Evolutionary conservation across 2,113 vertebrate species (phyloP).

Genomic region (Siniperca chuatsi): DNA sequence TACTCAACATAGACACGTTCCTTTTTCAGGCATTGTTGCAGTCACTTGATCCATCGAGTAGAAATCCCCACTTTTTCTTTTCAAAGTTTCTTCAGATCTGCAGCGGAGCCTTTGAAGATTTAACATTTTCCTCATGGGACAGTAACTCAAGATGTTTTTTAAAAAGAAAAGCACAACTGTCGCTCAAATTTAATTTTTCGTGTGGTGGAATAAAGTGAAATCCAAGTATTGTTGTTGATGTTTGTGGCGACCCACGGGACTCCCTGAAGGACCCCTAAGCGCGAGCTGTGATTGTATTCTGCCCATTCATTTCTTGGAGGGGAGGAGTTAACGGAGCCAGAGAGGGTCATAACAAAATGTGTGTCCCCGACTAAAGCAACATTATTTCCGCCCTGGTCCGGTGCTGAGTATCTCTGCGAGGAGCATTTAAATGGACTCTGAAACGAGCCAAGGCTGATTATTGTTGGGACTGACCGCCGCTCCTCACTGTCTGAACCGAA

Average conservation of each 20-base stretch:
- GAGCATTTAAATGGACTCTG: slow-evolving; percentile 63
- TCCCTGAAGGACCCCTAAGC: slow-evolving; percentile 36
- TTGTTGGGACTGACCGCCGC: slow-evolving; percentile 41
- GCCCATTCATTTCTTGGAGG: slow-evolving; percentile 58
- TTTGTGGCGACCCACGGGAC: neutral
- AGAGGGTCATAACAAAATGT: slow-evolving; percentile 73
- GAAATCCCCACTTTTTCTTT: neutral
- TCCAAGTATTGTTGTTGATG: neutral
- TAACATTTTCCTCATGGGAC: neutral
- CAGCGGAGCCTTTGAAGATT: too few species aligned
- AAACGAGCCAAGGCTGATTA: slow-evolving; percentile 4
- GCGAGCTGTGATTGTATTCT: slow-evolving; percentile 8
- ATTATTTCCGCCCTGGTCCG: slow-evolving; percentile 51
- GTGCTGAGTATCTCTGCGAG: neutral
- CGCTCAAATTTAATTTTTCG: rapidly evolving
- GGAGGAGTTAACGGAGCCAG: slow-evolving; percentile 76
- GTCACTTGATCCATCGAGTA: neutral
- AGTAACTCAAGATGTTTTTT: neutral
- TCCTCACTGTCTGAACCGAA: slow-evolving; percentile 29
- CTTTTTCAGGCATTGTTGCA: slow-evolving; percentile 15
- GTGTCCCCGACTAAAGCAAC: slow-evolving; percentile 64
- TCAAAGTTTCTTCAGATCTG: neutral
- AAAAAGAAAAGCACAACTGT: neutral
- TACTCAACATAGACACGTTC: neutral
- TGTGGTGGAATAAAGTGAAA: neutral